phyloP scores from a whole-genome alignment of 1,140 invertebrate species.

The Drosophila prosaltans region DNA sequence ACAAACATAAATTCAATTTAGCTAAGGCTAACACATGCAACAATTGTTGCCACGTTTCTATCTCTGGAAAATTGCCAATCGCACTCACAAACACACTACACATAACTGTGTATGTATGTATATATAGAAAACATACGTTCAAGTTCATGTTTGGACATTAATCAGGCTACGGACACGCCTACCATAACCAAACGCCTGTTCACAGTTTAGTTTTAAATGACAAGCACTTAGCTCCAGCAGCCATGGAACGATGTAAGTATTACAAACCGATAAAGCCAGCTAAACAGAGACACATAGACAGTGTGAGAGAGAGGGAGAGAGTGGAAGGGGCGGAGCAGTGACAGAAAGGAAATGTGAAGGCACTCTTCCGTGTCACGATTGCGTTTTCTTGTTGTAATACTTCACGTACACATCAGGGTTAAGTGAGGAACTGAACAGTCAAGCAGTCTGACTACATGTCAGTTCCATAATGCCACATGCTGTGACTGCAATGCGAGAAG shows the following conservation, averaged over 20 bases:
- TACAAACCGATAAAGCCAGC: slow-evolving; percentile 17
- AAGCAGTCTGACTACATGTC: not conserved
- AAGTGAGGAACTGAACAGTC: not conserved
- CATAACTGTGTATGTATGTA: not conserved
- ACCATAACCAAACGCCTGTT: slow-evolving; percentile 19
- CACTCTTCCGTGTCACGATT: slow-evolving; percentile 19
- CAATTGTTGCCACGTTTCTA: slow-evolving; percentile 37
- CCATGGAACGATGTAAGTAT: slow-evolving; percentile 19
- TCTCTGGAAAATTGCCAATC: slow-evolving; percentile 9
- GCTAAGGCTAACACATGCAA: slow-evolving; percentile 26
- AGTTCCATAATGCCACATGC: slow-evolving; percentile 20
- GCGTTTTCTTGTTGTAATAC: slow-evolving; percentile 12
- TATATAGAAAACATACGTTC: slow-evolving; percentile 11
- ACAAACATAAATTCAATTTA: slow-evolving; percentile 70
- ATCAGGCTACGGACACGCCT: slow-evolving; percentile 31
- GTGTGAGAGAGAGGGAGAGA: not conserved
- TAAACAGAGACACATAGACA: slow-evolving; percentile 18
- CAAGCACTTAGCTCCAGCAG: slow-evolving; percentile 33
- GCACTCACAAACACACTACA: not conserved
- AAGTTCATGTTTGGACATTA: slow-evolving; percentile 52
- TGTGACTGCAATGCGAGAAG: slow-evolving; percentile 12
- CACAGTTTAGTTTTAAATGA: slow-evolving; percentile 46
- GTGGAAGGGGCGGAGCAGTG: not conserved
- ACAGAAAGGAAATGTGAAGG: slow-evolving; percentile 22
- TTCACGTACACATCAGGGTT: not conserved